Evolutionary conservation across 1,140 invertebrate genomes (phyloP), one percentile per base, ranked within the genome.

Genomic region (Procambarus virginalis): DNA sequence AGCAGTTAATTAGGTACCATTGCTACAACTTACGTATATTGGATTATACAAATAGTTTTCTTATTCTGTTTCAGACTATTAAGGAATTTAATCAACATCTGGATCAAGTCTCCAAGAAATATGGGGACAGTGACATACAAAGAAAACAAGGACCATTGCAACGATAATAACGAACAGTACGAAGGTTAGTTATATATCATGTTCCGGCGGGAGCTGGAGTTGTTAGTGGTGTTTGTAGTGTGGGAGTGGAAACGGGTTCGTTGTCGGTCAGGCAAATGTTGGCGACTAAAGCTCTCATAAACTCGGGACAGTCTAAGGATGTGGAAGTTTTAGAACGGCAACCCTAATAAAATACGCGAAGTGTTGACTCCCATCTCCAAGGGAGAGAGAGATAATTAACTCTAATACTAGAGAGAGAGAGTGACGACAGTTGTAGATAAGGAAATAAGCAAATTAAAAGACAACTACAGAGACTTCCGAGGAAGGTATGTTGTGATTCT

Each of bases 81-180:
- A 34, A 80, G 17, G 78, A 80, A 20, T 80, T 80, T 51, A 80
- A 80, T 34, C 49, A 80, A 20, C 78, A 80, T 22, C 20, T 80
- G 22, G 78, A 80, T 80, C 48, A 80, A 58, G 78, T 20, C 8
- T 80, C 78, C 3, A 80, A 80, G 78, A 80, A 80, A 80, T 55
- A 58, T 0, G 78, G 48, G 10, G 78, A 80, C 8, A 49, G 20
- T n/a, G 77, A 78, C 22, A 10, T 5, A 22, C 20, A 73, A n/a
- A 73, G 68, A 73, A 73, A 73, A 73, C 10, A 73, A 73, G 22
- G 68, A 73, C 5, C 5, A n/a, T 34, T 22, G 20, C 6, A 34
- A 73, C 22, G 0, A 34, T 73, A 34, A n/a, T n/a, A n/a, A 73
- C n/a, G 68, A 73, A 34, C n/a, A n/a, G n/a, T 73, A 4, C 22